Conservation (phyloP, 2,113 vertebrate genomes). For the Phoenicopterus ruber region DNA sequence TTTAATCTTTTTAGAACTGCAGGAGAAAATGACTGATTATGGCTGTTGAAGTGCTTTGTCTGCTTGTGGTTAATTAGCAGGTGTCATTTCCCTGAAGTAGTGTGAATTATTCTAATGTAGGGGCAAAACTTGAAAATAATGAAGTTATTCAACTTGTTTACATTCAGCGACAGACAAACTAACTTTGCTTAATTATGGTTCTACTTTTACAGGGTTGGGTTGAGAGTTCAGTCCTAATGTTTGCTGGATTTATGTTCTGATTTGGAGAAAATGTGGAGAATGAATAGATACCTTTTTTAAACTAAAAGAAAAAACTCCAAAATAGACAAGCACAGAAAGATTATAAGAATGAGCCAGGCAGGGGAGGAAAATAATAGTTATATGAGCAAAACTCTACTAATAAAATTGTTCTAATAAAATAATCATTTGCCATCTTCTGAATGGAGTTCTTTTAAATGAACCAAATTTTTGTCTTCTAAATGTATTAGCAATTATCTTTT, state of each 20-base stretch:
- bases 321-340: background rate
- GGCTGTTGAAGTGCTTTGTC: constrained; percentile 45
- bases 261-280: background rate
- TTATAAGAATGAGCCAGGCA: background rate
- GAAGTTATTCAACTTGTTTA: constrained; percentile 59
- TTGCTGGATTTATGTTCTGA: background rate
- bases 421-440: background rate
- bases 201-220: background rate
- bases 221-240: constrained; percentile 20
- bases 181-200: constrained; percentile 46
- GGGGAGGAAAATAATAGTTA: background rate
- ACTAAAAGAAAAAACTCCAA: background rate
- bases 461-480: background rate
- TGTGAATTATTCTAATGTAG: constrained; percentile 52
- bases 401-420: background rate
- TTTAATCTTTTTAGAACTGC: background rate
- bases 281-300: background rate
- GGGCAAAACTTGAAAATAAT: constrained; percentile 52
- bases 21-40: constrained; percentile 35
- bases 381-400: background rate
- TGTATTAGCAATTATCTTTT: background rate
- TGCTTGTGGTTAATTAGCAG: constrained; percentile 59
- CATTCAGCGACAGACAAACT: constrained; percentile 45
- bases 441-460: background rate
- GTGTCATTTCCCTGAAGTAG: constrained; percentile 51